Evolutionary conservation across 2,888 invertebrate species (phyloP).

Genomic region (Seira sanloemensis): DNA sequence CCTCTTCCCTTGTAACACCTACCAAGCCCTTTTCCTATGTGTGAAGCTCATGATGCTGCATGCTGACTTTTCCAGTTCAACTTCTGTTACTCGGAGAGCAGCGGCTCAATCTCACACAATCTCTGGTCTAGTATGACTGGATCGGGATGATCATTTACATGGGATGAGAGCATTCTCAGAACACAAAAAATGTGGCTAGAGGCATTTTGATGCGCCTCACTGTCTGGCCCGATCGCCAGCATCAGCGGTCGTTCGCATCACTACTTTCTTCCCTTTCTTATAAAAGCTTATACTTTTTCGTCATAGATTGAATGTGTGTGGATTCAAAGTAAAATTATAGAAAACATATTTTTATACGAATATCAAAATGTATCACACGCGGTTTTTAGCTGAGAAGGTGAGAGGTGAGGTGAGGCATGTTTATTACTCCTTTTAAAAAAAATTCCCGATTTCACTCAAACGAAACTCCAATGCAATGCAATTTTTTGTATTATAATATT

Average conservation of each 20-base stretch:
- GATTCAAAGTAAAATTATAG: too few species aligned
- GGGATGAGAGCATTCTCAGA: constrained; percentile 8
- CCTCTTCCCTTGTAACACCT: too few species aligned
- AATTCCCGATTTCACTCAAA: constrained; percentile 22
- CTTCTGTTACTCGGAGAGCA: not conserved
- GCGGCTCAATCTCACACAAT: not conserved
- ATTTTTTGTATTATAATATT: too few species aligned
- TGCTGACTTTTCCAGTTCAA: constrained; percentile 46
- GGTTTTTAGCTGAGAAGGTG: constrained; percentile 15
- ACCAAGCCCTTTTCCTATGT: constrained; percentile 22
- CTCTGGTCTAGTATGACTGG: constrained; percentile 6
- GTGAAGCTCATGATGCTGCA: constrained; percentile 27
- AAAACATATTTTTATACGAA: constrained; percentile 47
- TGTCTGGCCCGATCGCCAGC: constrained; percentile 35
- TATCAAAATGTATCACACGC: constrained; percentile 42
- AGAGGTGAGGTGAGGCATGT: constrained; percentile 39
- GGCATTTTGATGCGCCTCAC: constrained; percentile 51
- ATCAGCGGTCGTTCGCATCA: constrained; percentile 9
- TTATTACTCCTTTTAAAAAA: constrained; percentile 27
- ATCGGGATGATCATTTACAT: too few species aligned
- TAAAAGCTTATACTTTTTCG: too few species aligned
- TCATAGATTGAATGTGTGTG: too few species aligned
- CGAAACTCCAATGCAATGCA: too few species aligned
- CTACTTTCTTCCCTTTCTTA: too few species aligned
- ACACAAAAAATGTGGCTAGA: constrained; percentile 32